These are phyloP conservation scores for Urocitellus parryii DNA, from an alignment of 2,113 vertebrate species.

Conservation along the genomic window DNA sequence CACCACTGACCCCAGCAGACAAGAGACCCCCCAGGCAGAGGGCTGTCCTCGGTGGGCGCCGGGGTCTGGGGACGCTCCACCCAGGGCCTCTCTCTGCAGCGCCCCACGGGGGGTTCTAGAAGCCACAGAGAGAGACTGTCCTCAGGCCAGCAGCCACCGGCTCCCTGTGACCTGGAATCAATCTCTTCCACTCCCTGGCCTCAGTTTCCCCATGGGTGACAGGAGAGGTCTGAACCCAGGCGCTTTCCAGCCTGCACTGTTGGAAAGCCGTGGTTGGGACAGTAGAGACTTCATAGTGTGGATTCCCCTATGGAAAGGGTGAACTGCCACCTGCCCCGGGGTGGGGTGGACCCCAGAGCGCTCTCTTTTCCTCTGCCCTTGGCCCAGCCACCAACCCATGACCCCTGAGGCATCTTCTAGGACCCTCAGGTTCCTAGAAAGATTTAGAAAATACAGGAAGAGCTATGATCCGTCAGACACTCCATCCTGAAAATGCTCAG, in stretches of 20 bases:
- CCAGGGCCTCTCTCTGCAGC: background rate
- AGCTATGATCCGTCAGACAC: background rate
- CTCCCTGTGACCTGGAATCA: background rate
- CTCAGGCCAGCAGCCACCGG: background rate
- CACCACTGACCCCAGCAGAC: background rate
- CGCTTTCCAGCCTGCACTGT: background rate
- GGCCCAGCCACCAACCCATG: background rate
- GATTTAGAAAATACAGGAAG: background rate
- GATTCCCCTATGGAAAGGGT: background rate
- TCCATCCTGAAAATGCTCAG: background rate
- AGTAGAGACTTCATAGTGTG: background rate
- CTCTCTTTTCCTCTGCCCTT: background rate
- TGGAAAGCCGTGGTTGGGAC: background rate
- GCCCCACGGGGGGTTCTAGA: background rate
- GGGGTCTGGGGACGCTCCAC: background rate
- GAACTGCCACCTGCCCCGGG: background rate
- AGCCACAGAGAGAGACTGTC: background rate
- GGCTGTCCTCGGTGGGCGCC: background rate
- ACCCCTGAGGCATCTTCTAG: background rate
- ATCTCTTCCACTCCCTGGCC: background rate
- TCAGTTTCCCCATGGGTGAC: constrained; percentile 8
- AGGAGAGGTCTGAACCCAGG: background rate
- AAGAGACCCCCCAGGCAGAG: background rate
- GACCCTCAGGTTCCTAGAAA: background rate
- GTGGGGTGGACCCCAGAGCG: accelerated